A percentile compares a stretch with the other conserved stretches of the same genome.
phyloP scores from a whole-genome alignment of 2,113 vertebrate genomes.

The Rhagologus leucostigma region DNA sequence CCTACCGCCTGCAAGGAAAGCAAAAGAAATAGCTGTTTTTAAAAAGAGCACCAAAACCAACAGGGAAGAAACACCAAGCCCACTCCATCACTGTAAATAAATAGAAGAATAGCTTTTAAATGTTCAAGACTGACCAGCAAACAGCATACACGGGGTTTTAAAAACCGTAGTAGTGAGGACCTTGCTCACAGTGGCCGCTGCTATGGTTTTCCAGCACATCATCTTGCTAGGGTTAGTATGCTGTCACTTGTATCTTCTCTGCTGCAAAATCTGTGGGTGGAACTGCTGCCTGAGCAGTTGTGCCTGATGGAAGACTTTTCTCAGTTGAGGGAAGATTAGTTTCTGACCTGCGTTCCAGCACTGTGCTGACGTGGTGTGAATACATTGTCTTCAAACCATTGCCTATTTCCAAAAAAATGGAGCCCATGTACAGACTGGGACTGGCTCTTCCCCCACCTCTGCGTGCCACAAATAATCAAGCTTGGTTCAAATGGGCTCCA shows the following conservation, averaged over 20 bases:
- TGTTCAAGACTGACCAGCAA: not conserved
- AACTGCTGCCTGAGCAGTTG: not conserved
- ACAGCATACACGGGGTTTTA: not conserved
- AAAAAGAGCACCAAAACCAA: not conserved
- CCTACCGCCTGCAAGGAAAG: not conserved
- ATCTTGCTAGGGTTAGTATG: fast-evolving
- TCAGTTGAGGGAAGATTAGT: not conserved
- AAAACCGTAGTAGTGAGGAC: not conserved
- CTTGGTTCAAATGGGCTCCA: not conserved
- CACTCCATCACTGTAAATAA: not conserved
- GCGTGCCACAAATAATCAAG: not conserved
- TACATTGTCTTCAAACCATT: not conserved
- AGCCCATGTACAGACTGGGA: not conserved
- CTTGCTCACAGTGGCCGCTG: not conserved
- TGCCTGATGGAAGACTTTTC: not conserved
- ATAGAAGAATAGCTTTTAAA: not conserved
- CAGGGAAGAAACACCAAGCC: not conserved
- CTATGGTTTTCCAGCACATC: not conserved
- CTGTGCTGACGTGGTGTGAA: not conserved
- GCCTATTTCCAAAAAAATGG: not conserved
- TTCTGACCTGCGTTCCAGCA: not conserved
- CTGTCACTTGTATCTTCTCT: not conserved
- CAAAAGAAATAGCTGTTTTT: not conserved
- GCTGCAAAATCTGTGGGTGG: not conserved
- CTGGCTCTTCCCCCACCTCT: not conserved